Evolutionary conservation across 2,797 vertebrate species (phyloP).

Genomic region (Luscinia luscinia): DNA sequence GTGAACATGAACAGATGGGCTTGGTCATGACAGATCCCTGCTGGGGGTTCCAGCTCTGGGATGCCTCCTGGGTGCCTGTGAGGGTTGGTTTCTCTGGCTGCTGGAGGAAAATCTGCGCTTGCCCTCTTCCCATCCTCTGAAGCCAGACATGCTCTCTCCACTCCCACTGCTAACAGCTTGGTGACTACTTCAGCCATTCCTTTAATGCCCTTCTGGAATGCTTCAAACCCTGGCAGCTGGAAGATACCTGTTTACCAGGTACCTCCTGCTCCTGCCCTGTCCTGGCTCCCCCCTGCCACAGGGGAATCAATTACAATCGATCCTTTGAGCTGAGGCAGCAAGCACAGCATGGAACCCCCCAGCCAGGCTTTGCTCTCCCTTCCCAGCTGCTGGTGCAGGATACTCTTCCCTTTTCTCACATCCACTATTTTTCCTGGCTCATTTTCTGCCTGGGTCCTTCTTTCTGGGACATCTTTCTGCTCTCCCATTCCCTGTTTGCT

Average conservation of each 20-base stretch:
- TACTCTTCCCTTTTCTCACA: not conserved
- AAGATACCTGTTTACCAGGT: not conserved
- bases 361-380: not conserved
- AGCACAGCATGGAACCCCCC: not conserved
- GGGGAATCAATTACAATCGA: not conserved
- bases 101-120: not conserved
- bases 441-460: not conserved
- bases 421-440: not conserved
- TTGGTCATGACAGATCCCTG: not conserved
- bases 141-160: not conserved
- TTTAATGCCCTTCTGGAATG: not conserved
- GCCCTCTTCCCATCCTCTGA: not conserved
- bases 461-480: not conserved
- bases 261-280: not conserved
- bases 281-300: not conserved
- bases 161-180: not conserved
- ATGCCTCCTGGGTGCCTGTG: not conserved
- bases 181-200: not conserved
- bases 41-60: not conserved
- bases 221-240: not conserved
- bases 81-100: not conserved
- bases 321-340: not conserved
- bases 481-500: not conserved
- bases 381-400: not conserved
- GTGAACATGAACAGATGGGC: rapidly evolving